Evolutionary conservation across 2,888 invertebrate species (phyloP), one percentile per base, ranked within the genome.

Genomic region (Caenorhabditis virilis): DNA sequence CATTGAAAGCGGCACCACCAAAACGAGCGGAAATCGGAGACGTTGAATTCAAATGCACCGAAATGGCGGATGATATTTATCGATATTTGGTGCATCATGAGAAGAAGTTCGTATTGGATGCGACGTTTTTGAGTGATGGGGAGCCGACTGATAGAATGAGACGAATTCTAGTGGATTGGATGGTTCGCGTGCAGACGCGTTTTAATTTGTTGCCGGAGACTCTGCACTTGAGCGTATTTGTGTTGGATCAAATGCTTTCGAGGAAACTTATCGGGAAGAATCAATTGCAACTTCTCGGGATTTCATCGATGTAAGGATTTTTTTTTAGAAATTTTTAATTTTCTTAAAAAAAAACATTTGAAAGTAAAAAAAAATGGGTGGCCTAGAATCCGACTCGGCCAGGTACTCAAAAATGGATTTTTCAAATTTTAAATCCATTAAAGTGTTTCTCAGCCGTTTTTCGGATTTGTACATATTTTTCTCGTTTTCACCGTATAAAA

Each of bases 61-160:
- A 90, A 74, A 95, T 94, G 84, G 90, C 91, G 30, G 90, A 91
- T 70, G 93, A 95, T 78, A 95, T 95, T 82, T 93, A 92, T 83
- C 86, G 60, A 41, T 74, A 74, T 41, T 59, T 70, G 26, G 55
- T 64, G 11, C 36, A 39, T 15, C 59, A 59, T 20, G 74, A 74
- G 41, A 64, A 69, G 52, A 42, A 59, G 25, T 58, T 39, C 16
- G 46, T 60, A 2, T 41, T 65, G 15, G 42, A 51, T 13, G 66
- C 61, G 33, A 42, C 51, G 4, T 77, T 64, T 39, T 39, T 72
- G 45, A 26, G 36, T 2, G 65, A 62, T 6, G 58, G 58, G n/a
- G 49, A 50, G 22, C 61, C 49, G 87, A 91, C 90, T 13, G 88
- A 90, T 1, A 89, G 89, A 78, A 95, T 95, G 94, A 88, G 95